Conservation (phyloP, 2,113 vertebrate species). For the Hemibagrus wyckioides region DNA sequence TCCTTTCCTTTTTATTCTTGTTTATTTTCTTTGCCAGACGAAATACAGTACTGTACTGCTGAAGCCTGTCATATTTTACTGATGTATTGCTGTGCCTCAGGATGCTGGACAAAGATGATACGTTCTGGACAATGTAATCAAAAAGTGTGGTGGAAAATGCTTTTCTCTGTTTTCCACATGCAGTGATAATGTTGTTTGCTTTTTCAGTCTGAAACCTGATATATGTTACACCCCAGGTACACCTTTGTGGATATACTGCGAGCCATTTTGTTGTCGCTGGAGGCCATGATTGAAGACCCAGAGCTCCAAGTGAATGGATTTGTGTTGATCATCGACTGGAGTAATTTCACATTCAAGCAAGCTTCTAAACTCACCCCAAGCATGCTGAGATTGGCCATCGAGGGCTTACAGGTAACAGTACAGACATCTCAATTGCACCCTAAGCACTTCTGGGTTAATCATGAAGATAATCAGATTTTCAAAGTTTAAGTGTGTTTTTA, state of each 20-base stretch:
- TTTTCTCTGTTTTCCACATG: not conserved
- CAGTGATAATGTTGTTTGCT: not conserved
- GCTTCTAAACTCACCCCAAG: constrained; percentile 96
- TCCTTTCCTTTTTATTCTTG: not conserved
- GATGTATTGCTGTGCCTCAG: not conserved
- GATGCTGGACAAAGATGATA: not conserved
- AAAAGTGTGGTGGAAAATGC: not conserved
- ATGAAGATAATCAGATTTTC: not conserved
- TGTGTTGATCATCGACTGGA: constrained; percentile 99
- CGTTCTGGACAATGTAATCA: not conserved
- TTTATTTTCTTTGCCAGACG: constrained; percentile 5
- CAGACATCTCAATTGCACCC: not conserved
- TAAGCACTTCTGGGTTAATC: not conserved
- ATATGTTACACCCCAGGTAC: constrained; percentile 76
- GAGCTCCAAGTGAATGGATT: constrained; percentile 98
- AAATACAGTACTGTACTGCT: not conserved
- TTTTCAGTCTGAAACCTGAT: constrained; percentile 8
- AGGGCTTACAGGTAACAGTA: constrained; percentile 88
- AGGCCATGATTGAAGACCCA: constrained; percentile 97
- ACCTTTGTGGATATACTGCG: constrained; percentile 97
- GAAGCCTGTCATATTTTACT: not conserved
- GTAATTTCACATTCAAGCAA: constrained; percentile 99
- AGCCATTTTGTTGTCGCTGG: constrained; percentile 93
- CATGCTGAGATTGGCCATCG: constrained; percentile 96
- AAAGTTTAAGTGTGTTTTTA: too few species aligned